Percentiles rank a stretch among this genome's conserved stretches.
Conservation (phyloP, 1,140 invertebrate species). For the Metopolophium dirhodum region DNA sequence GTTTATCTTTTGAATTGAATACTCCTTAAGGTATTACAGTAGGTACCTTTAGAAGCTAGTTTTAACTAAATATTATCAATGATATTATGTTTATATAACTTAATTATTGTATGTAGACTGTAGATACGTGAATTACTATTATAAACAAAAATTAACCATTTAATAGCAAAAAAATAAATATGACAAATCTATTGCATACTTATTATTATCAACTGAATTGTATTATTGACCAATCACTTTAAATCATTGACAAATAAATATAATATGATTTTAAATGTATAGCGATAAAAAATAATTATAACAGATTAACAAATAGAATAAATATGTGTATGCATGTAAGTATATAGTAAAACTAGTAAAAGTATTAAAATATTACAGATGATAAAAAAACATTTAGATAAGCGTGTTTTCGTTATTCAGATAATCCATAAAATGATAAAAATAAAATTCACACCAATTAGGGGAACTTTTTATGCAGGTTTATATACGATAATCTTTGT, state of each 20-base stretch:
- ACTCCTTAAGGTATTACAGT: background rate
- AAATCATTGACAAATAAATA: background rate
- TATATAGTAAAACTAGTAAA: too few relatives aligned
- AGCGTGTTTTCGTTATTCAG: too few relatives aligned
- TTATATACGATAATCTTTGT: background rate
- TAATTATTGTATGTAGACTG: background rate
- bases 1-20: background rate
- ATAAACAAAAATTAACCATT: background rate
- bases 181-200: background rate
- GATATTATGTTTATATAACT: background rate
- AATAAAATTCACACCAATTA: too few relatives aligned
- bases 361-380: too few relatives aligned
- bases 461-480: too few relatives aligned
- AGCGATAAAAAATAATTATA: too few relatives aligned
- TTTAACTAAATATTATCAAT: too few relatives aligned
- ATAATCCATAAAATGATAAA: too few relatives aligned
- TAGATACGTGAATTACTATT: background rate
- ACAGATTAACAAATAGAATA: too few relatives aligned
- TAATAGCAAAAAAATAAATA: background rate
- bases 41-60: background rate
- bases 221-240: background rate
- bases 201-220: background rate
- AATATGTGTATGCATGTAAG: too few relatives aligned
- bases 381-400: too few relatives aligned
- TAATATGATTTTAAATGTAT: too few relatives aligned